These are phyloP conservation scores for Cydia splendana DNA, from an alignment of 1,140 invertebrate genomes.

Conservation along the genomic window DNA sequence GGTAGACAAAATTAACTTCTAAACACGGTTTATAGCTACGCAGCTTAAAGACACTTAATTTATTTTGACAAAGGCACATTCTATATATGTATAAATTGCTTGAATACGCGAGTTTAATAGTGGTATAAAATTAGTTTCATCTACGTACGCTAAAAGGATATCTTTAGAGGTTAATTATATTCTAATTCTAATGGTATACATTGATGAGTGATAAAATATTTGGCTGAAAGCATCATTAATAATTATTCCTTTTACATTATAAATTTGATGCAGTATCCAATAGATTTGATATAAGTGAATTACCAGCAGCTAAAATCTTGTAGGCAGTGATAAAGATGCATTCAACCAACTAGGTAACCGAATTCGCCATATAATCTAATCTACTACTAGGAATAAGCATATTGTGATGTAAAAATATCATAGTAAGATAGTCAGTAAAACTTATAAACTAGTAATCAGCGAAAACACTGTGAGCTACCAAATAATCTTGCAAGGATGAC, in stretches of 20 bases:
- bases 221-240: background rate
- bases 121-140: conserved; percentile 9
- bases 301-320: background rate
- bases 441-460: conserved; percentile 48
- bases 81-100: conserved; percentile 32
- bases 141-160: background rate
- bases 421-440: background rate
- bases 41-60: conserved; percentile 28
- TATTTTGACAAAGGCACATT: conserved; percentile 24
- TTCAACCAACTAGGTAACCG: conserved; percentile 15
- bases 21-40: conserved; percentile 28
- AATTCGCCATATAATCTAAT: conserved; percentile 1
- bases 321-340: conserved; percentile 1
- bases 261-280: too few relatives aligned
- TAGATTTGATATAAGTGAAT: background rate
- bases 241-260: background rate
- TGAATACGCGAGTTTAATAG: conserved; percentile 11
- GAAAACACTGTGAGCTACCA: conserved; percentile 69
- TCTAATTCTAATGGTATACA: conserved; percentile 6
- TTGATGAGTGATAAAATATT: background rate
- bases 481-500: conserved; percentile 64
- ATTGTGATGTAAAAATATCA: background rate
- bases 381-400: conserved; percentile 6
- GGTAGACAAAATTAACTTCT: conserved; percentile 28
- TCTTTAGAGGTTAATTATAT: background rate